These are phyloP conservation scores for Macrotrachela quadricornifera DNA, from an alignment of 1,140 invertebrate species.

Conservation along the genomic window DNA sequence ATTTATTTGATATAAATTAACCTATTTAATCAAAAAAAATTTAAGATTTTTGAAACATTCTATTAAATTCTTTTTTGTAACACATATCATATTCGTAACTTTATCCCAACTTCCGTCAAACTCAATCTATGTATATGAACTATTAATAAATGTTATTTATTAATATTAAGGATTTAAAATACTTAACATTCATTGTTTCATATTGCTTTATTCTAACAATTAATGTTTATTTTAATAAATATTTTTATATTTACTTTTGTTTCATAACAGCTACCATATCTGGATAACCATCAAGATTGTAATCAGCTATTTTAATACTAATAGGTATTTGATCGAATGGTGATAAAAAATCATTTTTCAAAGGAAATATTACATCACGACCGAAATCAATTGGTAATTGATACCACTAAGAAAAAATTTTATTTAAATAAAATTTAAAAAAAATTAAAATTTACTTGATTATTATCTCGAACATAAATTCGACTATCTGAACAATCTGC, in stretches of 20 bases:
- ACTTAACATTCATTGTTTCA: constrained; percentile 19
- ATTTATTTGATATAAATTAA: background rate
- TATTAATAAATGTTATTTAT: no score
- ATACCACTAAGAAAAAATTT: no score
- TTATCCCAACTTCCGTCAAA: constrained; percentile 53
- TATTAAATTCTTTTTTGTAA: background rate
- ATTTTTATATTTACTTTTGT: constrained; percentile 7
- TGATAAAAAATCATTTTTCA: no score
- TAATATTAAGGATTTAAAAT: constrained; percentile 43
- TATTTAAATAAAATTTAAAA: no score
- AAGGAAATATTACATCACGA: no score
- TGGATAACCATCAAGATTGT: constrained; percentile 82
- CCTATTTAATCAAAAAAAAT: no score
- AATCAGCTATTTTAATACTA: constrained; percentile 64
- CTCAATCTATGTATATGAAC: no score
- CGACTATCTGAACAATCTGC: constrained; percentile 18
- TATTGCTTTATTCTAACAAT: background rate
- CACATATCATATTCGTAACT: constrained; percentile 11
- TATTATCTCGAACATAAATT: constrained; percentile 13
- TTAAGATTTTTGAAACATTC: no score
- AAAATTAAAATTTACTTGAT: background rate
- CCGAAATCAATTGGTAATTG: no score
- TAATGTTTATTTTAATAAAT: background rate
- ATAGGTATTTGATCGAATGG: constrained; percentile 26
- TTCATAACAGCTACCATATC: constrained; percentile 58